Base-by-base conservation (phyloP, 2,888 invertebrate species). In the Craniophora ligustri region DNA sequence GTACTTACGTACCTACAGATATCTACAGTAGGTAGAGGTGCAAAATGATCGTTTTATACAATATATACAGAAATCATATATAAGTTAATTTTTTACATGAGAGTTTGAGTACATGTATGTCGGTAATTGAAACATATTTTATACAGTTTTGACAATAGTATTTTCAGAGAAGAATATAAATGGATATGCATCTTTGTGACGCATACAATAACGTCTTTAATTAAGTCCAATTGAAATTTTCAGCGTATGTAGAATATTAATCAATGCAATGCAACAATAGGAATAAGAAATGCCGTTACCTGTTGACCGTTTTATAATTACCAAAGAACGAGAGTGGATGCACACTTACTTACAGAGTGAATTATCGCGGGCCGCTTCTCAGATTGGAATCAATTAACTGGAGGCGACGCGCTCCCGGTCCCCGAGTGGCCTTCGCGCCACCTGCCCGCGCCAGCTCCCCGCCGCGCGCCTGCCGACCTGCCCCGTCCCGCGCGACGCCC, bases 381-480 rank as follows among this genome's bases (percentile, higher is more conserved):
- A 86, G 91, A 91, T 91, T 90, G 90, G 87, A 90, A 92, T 91
- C 90, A 91, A 91, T 91, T 91, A 91, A 87, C 84, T 82, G 84
- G 79, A 84, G 84, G 84, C 86, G 85, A 84, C 79, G 85, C 84
- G 84, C 85, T 88, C 86, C 86, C 83, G 85, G 79, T 84, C 79
- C 81, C 75, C 71, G 61, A 65, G 72, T 83, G 87, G 84, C 89
- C 90, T 91, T 88, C 88, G 84, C 78, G 79, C 85, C 91, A 91
- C 89, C 91, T 91, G 91, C 89, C 82, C 66, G 77, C 45, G 42
- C 46, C 26, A 6, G 64, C 72, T 71, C 72, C 76, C 67, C 71
- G 67, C 75, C 68, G 67, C 40, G 71, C 59, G 36, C 49, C 45
- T 2, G 6, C 10, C 41, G 75, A 53, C 26, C 74, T 48, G 8